Evolutionary conservation across 2,888 invertebrate genomes (phyloP).

Genomic region (Chymomyza caudatula): DNA sequence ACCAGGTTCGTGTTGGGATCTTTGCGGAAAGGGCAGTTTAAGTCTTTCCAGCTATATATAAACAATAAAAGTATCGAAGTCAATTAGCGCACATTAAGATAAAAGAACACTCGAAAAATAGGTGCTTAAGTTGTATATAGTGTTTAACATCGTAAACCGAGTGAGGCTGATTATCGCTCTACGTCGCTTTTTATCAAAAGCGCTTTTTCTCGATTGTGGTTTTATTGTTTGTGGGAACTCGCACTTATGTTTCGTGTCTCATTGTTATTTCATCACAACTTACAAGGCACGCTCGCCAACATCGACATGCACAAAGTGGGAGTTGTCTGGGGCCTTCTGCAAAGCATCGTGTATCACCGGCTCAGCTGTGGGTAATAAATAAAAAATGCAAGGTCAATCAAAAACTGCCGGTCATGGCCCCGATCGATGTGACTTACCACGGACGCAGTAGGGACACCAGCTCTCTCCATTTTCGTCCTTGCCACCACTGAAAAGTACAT

Average conservation of each 20-base stretch:
- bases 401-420: constrained; percentile 10
- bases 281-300: constrained; percentile 88
- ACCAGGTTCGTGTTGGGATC: constrained; percentile 85
- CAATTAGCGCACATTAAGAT: not conserved
- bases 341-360: constrained; percentile 86
- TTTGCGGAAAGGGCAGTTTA: constrained; percentile 88
- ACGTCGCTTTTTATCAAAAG: not conserved
- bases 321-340: constrained; percentile 81
- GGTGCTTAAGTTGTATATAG: not conserved
- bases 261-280: constrained; percentile 76
- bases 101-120: not conserved
- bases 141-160: not conserved
- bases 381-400: constrained; percentile 13
- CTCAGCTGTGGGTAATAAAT: constrained; percentile 81
- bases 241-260: not conserved
- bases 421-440: constrained; percentile 80
- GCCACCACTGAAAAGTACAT: constrained; percentile 77
- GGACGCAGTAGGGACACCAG: constrained; percentile 94
- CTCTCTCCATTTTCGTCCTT: constrained; percentile 82
- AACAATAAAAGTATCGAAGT: not conserved
- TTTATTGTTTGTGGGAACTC: not conserved
- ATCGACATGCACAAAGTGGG: constrained; percentile 86
- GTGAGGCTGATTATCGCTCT: not conserved
- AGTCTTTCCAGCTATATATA: constrained; percentile 89
- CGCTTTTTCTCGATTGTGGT: not conserved